Evolutionary conservation across 2,113 vertebrate species (phyloP), one percentile per base, ranked within the genome.

Genomic region (Anhinga anhinga): DNA sequence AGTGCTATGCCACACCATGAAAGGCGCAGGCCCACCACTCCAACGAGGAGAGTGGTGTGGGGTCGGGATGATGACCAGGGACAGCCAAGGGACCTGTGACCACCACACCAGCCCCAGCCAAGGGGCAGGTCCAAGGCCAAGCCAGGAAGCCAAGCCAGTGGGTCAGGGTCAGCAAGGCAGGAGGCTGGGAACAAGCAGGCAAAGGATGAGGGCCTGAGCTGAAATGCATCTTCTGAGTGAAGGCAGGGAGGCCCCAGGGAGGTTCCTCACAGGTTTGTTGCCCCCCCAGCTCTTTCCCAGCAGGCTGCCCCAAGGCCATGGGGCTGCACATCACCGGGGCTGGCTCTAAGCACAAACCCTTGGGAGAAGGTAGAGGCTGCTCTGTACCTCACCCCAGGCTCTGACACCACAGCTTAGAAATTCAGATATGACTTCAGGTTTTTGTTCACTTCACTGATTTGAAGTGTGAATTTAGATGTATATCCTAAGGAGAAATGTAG

Each of bases 31-130:
- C 8, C 45, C 32, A 36, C 18, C 21, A 45, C 8, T 12, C 22
- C 36, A 23, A 3, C 1, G 1, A 52, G 38, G 15, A 73, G 36
- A 53, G 8, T 0, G 0, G 8, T 25, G 71, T 0, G 1, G 20
- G 13, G 5, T 40, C 1, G 1, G 13, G 12, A 50, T 0, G 3
- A 23, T 59, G 27, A 55, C 17, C 12, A n/a, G 16, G n/a, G 13
- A 9, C 15, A 63, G 40, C 25, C 30, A 56, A 42, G 30, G 56
- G 42, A 27, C 17, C 17, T 42, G 42, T 40, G 34, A 44, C 15
- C 38, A 59, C 15, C 23, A 67, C 7, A 53, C 19, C 12, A 52
- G 13, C 13, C 59, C 26, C 44, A 34, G 58, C 21, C 9, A 25
- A 21, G 34, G 19, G 5, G 5, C 20, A 32, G 32, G 38, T 45